Percentiles rank a stretch among this genome's conserved stretches.
phyloP scores from a whole-genome alignment of 2,888 invertebrate genomes.

The Reticulitermes lucifugus region DNA sequence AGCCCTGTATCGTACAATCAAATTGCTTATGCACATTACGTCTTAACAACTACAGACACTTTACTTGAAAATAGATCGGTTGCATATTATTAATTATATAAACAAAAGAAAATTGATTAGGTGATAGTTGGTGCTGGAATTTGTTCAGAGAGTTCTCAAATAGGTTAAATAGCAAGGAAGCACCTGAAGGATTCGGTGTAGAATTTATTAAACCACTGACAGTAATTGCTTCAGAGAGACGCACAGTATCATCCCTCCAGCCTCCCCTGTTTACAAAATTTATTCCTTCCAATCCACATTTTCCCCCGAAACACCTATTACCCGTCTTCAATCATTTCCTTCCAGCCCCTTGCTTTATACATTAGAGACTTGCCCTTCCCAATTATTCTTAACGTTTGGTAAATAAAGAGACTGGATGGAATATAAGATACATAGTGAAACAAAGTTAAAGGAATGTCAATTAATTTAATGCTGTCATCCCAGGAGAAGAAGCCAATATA shows the following conservation, averaged over 20 bases:
- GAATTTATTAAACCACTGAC: conserved; percentile 10
- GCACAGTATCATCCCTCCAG: background rate
- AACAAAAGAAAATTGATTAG: no score
- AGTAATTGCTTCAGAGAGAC: background rate
- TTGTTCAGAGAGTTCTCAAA: no score
- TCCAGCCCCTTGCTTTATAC: background rate
- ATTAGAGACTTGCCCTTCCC: conserved; percentile 3
- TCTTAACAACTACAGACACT: no score
- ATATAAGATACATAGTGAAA: conserved; percentile 4
- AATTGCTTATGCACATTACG: no score
- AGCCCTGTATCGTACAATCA: no score
- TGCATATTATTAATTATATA: no score
- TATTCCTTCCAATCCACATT: background rate
- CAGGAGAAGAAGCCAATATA: conserved; percentile 32
- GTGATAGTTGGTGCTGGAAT: no score
- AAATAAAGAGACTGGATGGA: background rate
- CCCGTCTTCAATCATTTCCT: conserved; percentile 20
- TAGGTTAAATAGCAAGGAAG: no score
- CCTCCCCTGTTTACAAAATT: background rate
- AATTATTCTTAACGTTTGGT: conserved; percentile 23
- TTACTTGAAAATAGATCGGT: no score
- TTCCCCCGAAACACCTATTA: background rate
- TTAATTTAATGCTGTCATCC: conserved; percentile 39
- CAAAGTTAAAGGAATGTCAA: conserved; percentile 33
- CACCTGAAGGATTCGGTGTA: background rate